Conservation (phyloP, 2,797 vertebrate species). For the Cuniculus paca region DNA sequence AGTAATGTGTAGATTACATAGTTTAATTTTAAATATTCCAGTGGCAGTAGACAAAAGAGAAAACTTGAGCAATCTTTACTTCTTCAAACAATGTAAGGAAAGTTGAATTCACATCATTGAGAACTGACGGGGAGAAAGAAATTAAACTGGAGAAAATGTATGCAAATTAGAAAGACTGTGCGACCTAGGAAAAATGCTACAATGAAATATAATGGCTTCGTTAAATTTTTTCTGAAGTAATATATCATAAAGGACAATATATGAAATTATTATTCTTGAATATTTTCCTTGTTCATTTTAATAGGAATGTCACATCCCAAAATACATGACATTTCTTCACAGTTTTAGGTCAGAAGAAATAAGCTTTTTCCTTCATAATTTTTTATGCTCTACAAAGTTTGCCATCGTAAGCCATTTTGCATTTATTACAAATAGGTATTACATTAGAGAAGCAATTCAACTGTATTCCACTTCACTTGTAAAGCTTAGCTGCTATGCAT, state of each 20-base stretch:
- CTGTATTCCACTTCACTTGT: slow-evolving; percentile 83
- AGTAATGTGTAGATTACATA: neutral
- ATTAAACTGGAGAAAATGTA: slow-evolving; percentile 15
- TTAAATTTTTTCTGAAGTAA: slow-evolving; percentile 74
- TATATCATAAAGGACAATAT: slow-evolving; percentile 69
- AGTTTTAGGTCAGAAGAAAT: slow-evolving; percentile 82
- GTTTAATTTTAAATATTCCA: neutral
- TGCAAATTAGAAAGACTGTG: neutral
- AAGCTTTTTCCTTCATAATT: slow-evolving; percentile 60
- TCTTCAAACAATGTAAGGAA: neutral
- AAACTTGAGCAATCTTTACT: neutral
- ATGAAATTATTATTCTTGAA: slow-evolving; percentile 72
- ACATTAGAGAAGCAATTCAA: slow-evolving; percentile 83
- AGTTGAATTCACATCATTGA: neutral
- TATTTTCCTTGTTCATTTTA: slow-evolving; percentile 73
- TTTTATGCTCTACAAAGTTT: slow-evolving; percentile 84
- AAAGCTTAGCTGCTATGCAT: slow-evolving; percentile 85
- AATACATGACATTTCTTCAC: slow-evolving; percentile 72
- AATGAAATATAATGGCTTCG: slow-evolving; percentile 69
- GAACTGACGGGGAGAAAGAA: neutral
- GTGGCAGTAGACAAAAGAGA: neutral
- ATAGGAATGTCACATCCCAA: slow-evolving; percentile 34
- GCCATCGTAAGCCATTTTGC: slow-evolving; percentile 84
- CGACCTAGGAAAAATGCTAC: neutral
- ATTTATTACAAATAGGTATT: slow-evolving; percentile 85